Percentiles rank a stretch among this genome's conserved stretches.
Evolutionary conservation across 2,113 vertebrate species (phyloP).

Genomic region (Tachysurus vachellii): DNA sequence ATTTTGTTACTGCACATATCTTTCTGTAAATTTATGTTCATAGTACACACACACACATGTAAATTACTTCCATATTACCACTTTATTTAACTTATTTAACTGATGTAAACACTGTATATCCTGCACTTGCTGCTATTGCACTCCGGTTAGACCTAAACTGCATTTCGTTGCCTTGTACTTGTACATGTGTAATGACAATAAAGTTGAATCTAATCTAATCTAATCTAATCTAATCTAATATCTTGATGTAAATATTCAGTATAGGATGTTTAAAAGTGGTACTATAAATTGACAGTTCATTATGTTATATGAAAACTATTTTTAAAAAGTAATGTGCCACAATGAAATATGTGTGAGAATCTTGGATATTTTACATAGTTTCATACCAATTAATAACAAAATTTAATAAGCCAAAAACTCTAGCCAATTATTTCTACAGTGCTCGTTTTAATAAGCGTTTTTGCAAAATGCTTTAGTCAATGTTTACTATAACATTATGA

Average conservation of each 20-base stretch:
- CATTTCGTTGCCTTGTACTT: too few species aligned
- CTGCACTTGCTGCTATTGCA: too few species aligned
- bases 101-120: too few species aligned
- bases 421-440: background rate
- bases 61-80: too few species aligned
- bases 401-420: background rate
- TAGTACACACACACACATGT: too few species aligned
- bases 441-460: background rate
- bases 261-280: background rate
- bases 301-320: background rate
- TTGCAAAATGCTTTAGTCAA: background rate
- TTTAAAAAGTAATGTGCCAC: background rate
- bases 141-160: too few species aligned
- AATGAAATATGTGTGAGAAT: background rate
- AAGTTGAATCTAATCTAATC: too few species aligned
- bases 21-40: too few species aligned
- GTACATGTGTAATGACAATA: too few species aligned
- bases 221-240: too few species aligned
- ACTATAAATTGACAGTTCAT: conserved; percentile 15
- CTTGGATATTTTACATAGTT: background rate
- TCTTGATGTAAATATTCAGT: background rate
- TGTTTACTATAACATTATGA: background rate
- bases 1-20: too few species aligned
- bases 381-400: background rate
- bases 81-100: too few species aligned